Conservation (phyloP, 2,113 vertebrate genomes). For the Ceuthmochares aereus region DNA sequence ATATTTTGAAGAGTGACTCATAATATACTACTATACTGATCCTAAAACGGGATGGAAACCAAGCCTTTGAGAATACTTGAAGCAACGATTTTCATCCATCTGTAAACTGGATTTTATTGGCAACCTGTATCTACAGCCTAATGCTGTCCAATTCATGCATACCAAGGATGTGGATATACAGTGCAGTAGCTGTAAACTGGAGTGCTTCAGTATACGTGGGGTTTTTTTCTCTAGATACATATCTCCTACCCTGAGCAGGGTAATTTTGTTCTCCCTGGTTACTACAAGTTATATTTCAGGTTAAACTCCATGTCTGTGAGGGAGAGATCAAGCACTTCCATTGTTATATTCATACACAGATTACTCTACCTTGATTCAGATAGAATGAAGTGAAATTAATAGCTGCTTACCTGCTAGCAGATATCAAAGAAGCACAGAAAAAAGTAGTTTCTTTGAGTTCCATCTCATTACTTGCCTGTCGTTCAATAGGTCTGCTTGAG, state of each 20-base stretch:
- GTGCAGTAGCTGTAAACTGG: background rate
- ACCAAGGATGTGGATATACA: background rate
- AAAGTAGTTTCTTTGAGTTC: background rate
- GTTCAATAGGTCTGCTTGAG: background rate
- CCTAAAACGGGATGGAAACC: background rate
- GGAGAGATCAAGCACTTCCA: background rate
- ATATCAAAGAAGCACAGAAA: background rate
- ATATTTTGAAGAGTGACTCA: background rate
- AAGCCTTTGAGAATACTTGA: background rate
- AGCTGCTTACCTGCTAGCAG: background rate
- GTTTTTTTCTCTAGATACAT: background rate
- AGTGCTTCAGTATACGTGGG: background rate
- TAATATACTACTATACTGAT: background rate
- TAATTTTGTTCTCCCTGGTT: background rate
- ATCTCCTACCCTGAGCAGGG: background rate
- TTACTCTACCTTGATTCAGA: background rate
- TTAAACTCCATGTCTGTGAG: background rate
- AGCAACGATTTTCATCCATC: background rate
- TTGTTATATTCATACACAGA: constrained; percentile 4
- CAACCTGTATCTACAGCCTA: background rate
- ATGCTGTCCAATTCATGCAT: background rate
- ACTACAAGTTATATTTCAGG: background rate
- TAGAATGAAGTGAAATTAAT: constrained; percentile 5
- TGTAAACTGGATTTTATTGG: background rate
- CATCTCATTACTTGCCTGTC: background rate